A percentile compares a stretch with the other conserved stretches of the same genome.
These are phyloP conservation scores for Arothron firmamentum DNA, from an alignment of 2,113 vertebrate species.

Conservation along the genomic window DNA sequence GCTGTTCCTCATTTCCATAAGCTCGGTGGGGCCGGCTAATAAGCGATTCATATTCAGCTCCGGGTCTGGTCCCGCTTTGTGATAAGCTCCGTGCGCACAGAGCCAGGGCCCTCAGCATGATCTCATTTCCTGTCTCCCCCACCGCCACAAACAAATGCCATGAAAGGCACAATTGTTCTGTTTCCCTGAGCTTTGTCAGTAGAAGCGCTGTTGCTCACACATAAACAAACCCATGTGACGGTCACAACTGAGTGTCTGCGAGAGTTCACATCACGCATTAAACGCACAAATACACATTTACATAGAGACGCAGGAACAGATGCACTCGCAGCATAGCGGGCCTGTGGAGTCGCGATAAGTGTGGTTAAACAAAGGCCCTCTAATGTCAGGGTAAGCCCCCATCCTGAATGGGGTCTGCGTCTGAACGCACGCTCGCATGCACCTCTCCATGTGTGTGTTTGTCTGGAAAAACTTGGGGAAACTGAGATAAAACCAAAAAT, in stretches of 20 bases:
- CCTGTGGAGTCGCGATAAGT: slow-evolving; percentile 71
- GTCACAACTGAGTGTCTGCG: slow-evolving; percentile 35
- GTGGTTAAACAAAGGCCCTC: slow-evolving; percentile 69
- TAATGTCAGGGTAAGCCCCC: slow-evolving; percentile 72
- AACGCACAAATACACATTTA: slow-evolving; percentile 2
- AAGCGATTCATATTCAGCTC: slow-evolving; percentile 64
- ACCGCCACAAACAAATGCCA: slow-evolving; percentile 50
- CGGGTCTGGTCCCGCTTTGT: slow-evolving; percentile 34
- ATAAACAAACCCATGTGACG: slow-evolving; percentile 27
- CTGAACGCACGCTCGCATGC: slow-evolving; percentile 12
- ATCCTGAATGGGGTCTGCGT: slow-evolving; percentile 61
- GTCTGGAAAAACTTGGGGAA: slow-evolving; percentile 18
- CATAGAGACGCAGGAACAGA: slow-evolving; percentile 23
- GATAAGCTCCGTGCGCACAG: slow-evolving; percentile 52
- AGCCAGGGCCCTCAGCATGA: slow-evolving; percentile 54
- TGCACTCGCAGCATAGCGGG: slow-evolving; percentile 51
- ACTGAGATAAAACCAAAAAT: slow-evolving; percentile 1
- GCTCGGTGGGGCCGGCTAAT: slow-evolving; percentile 47
- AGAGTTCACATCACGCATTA: slow-evolving; percentile 50
- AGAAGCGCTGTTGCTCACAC: slow-evolving; percentile 39
- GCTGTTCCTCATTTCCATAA: slow-evolving; percentile 58
- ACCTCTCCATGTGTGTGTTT: slow-evolving; percentile 14
- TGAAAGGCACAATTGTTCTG: slow-evolving; percentile 63
- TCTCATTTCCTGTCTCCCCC: slow-evolving; percentile 69
- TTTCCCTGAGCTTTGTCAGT: slow-evolving; percentile 45